Base-by-base conservation (phyloP, 2,888 invertebrate species). In the Drosophila birchii region DNA sequence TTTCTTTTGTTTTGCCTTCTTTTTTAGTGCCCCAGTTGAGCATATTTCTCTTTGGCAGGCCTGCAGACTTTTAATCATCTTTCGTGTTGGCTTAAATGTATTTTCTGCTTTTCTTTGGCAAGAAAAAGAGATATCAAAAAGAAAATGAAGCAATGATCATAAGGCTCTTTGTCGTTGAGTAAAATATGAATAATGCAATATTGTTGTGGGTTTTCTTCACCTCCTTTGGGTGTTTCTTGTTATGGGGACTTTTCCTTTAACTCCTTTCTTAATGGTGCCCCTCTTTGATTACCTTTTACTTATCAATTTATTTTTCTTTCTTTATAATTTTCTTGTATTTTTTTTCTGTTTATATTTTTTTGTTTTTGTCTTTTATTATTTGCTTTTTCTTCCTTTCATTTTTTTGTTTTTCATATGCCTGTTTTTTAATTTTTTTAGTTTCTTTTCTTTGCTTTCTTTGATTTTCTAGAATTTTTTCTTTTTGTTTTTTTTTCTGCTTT, bases 11-110 rank as follows among this genome's bases (percentile, higher is more conserved):
- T 26, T 44, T 23, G 44, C 14, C 26, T 44, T 47, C 11, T 26
- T 47, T 45, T 26, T 45, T 18, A 29, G 47, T 49, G 29, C 29
- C 18, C 18, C 32, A 51, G 32, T 20, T 20, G 16, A 20, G 47
- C 49, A 49, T 49, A 32, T 49, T 49, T 49, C 32, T 18, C 12
- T 49, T 49, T 29, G n/a, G 26, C 9, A 26, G 45, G 29, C 47
- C 47, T n/a, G 32, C 49, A 32, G 51, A 34, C 51, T 51, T 47
- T 47, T 47, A 47, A 47, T 47, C 47, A 47, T 47, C 29, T 47
- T 47, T 47, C n/a, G 29, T 12, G 16, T 26, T 45, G 45, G 45
- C 45, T 45, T 26, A 45, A 45, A 45, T 45, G 45, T 45, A 45
- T 45, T 45, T 45, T 26, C 26, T 26, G 26, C 26, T 7, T 29